phyloP scores from a whole-genome alignment of 2,113 vertebrate species.

The Penelope pileata region DNA sequence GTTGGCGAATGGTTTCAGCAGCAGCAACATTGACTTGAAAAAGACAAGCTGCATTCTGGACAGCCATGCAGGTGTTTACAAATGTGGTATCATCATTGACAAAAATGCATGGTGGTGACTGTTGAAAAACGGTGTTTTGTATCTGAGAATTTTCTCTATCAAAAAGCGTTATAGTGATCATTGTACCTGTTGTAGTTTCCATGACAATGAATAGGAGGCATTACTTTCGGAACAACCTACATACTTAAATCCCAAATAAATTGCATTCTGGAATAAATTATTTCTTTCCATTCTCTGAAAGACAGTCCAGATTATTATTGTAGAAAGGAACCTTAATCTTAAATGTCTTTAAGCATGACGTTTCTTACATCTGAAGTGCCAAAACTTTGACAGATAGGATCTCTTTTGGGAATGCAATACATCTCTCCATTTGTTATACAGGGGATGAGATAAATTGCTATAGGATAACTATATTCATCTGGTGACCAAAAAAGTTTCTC shows the following conservation, averaged over 20 bases:
- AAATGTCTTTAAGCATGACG: background rate
- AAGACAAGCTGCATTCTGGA: too few relatives aligned
- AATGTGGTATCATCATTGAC: too few relatives aligned
- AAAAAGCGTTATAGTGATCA: too few relatives aligned
- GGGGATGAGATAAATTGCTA: background rate
- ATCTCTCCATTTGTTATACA: background rate
- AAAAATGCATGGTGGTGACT: too few relatives aligned
- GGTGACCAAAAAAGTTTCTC: background rate
- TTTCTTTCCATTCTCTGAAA: background rate
- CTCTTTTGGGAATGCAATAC: background rate
- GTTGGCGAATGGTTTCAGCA: too few relatives aligned
- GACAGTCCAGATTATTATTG: rapidly evolving
- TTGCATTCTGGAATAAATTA: background rate
- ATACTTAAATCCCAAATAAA: background rate
- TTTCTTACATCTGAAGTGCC: background rate
- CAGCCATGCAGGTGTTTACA: too few relatives aligned
- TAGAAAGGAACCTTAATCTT: background rate
- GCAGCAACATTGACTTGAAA: too few relatives aligned
- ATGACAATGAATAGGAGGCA: too few relatives aligned
- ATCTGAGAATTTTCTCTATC: too few relatives aligned
- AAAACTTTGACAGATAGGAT: background rate
- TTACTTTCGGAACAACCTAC: too few relatives aligned
- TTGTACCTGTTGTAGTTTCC: too few relatives aligned
- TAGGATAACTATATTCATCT: background rate
- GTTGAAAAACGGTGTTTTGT: too few relatives aligned